Evolutionary conservation across 37 sponge, comb jelly and placozoan species (phyloP), one percentile per base, ranked within the genome.

Genomic region (Ephydatia muelleri): DNA sequence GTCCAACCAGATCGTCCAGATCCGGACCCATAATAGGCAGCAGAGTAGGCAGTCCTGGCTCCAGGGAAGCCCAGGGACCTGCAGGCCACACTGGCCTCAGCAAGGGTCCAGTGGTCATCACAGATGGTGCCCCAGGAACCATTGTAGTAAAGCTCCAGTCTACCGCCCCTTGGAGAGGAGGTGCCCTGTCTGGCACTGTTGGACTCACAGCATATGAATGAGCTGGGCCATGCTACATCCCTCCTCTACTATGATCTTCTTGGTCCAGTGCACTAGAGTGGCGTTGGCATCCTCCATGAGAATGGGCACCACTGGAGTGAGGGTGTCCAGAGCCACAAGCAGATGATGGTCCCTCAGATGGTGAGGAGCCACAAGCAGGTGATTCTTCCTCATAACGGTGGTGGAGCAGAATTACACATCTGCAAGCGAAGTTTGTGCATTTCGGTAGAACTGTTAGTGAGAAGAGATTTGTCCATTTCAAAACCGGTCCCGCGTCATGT

Each of bases 241-340:
- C 68, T 98, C 99, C 82, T 98, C 99, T 0, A 98, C 97, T 48
- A 98, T 92, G 82, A 98, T 92, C 91, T 98, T 96, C 92, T 96
- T 96, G 33, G 99, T 98, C 99, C 99, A 98, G 84, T 98, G 99
- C 0, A 94, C 89, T 47, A 96, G 80, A 37, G 98, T 90, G 36
- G 96, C 91, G 67, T 93, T 93, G 36, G 92, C 89, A 73, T 95
- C 98, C 65, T 97, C 98, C 93, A 91, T 95, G 21, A 95, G 73
- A 30, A 88, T 76, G 13, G 96, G 99, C 49, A 98, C 92, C 38
- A 96, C 99, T 31, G 99, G 99, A 36, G 96, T 96, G 11, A 98
- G 84, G 66, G 96, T 94, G 73, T 98, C 94, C 70, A 98, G 91
- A n/a, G n/a, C n/a, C n/a, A n/a, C n/a, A n/a, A n/a, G n/a, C n/a